phyloP scores from a whole-genome alignment of 30 jellyfish, hydroid and myxozoan species.

The Pelagia noctiluca region DNA sequence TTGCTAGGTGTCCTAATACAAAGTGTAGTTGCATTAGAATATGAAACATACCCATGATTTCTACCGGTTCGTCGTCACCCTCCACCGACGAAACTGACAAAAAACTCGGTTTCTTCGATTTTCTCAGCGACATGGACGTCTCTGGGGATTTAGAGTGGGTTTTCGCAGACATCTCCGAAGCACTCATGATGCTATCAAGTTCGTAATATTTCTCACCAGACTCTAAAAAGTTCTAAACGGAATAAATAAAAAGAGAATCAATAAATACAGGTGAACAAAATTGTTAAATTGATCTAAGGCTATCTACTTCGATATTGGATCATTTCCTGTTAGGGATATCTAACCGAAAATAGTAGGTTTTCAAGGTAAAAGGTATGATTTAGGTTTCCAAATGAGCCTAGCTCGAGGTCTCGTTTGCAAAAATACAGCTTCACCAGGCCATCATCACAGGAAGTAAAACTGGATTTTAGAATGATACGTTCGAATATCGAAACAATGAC shows the following conservation, averaged over 20 bases:
- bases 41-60: constrained; percentile 50
- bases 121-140: constrained; percentile 34
- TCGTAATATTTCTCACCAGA: constrained; percentile 84
- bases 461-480: no score
- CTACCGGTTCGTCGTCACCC: constrained; percentile 77
- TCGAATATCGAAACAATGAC: no score
- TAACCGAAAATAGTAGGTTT: no score
- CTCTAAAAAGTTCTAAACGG: constrained; percentile 82
- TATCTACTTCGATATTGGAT: no score
- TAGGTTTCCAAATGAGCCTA: no score
- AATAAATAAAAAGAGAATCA: constrained; percentile 6
- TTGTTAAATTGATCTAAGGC: no score
- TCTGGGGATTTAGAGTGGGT: constrained; percentile 50
- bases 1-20: no score
- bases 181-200: constrained; percentile 60
- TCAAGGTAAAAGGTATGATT: no score
- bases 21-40: background rate
- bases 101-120: constrained; percentile 57
- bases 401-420: no score
- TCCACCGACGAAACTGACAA: constrained; percentile 49
- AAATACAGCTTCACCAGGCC: no score
- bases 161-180: constrained; percentile 53
- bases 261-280: background rate
- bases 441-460: no score
- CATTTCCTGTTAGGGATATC: no score